Evolutionary conservation across 37 sponge, comb jelly and placozoan species (phyloP).

Genomic region (Amphimedon queenslandica): DNA sequence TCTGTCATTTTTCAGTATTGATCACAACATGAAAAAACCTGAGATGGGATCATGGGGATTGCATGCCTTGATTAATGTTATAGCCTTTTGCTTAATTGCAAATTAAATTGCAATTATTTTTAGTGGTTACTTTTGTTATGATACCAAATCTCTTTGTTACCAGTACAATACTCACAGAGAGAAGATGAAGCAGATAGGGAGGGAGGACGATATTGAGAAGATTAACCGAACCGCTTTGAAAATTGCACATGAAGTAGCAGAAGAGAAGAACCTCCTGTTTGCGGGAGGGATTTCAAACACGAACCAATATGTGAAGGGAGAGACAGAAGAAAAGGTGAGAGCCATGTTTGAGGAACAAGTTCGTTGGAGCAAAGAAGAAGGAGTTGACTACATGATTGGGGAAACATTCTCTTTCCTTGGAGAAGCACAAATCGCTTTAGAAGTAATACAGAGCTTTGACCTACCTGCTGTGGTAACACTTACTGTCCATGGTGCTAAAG

Average conservation of each 20-base stretch:
- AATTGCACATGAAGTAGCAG: constrained; percentile 54
- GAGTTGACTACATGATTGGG: constrained; percentile 56
- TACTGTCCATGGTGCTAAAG: neutral
- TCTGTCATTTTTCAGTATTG: too few species aligned
- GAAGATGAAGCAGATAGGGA: constrained; percentile 43
- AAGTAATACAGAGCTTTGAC: constrained; percentile 40
- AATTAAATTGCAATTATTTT: too few species aligned
- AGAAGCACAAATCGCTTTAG: constrained; percentile 49
- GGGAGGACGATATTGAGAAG: constrained; percentile 46
- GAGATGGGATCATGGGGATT: too few species aligned
- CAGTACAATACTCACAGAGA: constrained; percentile 54
- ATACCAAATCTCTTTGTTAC: too few species aligned
- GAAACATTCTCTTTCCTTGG: constrained; percentile 28
- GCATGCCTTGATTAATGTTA: too few species aligned
- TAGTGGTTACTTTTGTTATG: too few species aligned
- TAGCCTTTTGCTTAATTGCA: too few species aligned
- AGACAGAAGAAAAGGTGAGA: constrained; percentile 19
- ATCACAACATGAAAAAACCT: too few species aligned
- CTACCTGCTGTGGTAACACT: constrained; percentile 3
- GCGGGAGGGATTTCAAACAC: constrained; percentile 53
- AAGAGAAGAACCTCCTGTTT: constrained; percentile 37
- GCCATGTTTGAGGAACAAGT: constrained; percentile 52
- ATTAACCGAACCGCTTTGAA: constrained; percentile 46
- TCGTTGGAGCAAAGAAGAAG: constrained; percentile 57
- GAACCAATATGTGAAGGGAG: constrained; percentile 11